phyloP scores from a whole-genome alignment of 1,140 invertebrate genomes.

The Temnothorax curvispinosus region DNA sequence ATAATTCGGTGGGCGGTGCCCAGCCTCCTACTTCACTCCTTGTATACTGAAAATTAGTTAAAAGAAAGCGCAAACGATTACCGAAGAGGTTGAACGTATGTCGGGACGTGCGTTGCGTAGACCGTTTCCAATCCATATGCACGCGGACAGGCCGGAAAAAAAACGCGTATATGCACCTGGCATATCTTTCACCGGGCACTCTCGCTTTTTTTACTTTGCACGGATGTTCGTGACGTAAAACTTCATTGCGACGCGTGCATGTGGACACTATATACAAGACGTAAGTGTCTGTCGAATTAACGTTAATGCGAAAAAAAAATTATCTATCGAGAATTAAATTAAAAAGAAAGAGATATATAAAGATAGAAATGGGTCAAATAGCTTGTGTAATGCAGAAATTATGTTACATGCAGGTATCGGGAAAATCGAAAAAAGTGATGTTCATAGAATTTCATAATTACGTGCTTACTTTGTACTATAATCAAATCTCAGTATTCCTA shows the following conservation, averaged over 20 bases:
- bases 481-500: background rate
- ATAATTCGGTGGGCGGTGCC: slow-evolving; percentile 87
- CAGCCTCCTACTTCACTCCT: slow-evolving; percentile 86
- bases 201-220: background rate
- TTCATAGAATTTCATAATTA: background rate
- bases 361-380: slow-evolving; percentile 73
- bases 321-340: slow-evolving; percentile 52
- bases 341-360: slow-evolving; percentile 35
- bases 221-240: slow-evolving; percentile 18
- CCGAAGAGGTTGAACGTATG: slow-evolving; percentile 77
- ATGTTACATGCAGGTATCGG: background rate
- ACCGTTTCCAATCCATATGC: slow-evolving; percentile 47
- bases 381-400: background rate
- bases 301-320: slow-evolving; percentile 33
- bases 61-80: slow-evolving; percentile 69
- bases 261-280: slow-evolving; percentile 32
- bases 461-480: background rate
- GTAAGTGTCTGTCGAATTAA: slow-evolving; percentile 34
- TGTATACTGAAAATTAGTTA: slow-evolving; percentile 80
- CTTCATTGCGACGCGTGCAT: slow-evolving; percentile 36
- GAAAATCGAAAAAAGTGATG: background rate
- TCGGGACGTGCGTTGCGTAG: slow-evolving; percentile 67
- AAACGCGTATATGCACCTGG: slow-evolving; percentile 47
- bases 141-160: slow-evolving; percentile 22
- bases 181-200: slow-evolving; percentile 56